Percentiles rank a stretch among this genome's conserved stretches.
These are phyloP conservation scores for Caenorhabditis wallacei DNA, from an alignment of 2,888 invertebrate species.

Conservation along the genomic window DNA sequence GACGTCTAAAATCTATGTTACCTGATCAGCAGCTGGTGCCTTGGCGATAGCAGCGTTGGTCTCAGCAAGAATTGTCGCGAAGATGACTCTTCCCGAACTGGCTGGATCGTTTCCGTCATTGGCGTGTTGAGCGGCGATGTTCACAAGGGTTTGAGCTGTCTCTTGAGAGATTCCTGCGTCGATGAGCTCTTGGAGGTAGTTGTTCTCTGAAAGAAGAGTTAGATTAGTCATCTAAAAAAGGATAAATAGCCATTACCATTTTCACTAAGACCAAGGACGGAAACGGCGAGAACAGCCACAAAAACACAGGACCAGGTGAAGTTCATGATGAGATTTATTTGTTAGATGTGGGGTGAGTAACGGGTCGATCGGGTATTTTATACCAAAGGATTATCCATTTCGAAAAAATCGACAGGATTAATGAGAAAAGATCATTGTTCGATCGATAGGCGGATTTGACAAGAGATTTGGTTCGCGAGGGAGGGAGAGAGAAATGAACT, in stretches of 20 bases:
- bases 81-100: constrained; percentile 42
- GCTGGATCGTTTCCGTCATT: constrained; percentile 37
- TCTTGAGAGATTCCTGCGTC: constrained; percentile 50
- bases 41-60: constrained; percentile 36
- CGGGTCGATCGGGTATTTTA: constrained; percentile 38
- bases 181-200: constrained; percentile 52
- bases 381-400: constrained; percentile 47
- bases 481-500: constrained; percentile 24
- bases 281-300: constrained; percentile 38
- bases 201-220: constrained; percentile 48
- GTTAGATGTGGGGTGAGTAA: not conserved
- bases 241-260: constrained; percentile 19
- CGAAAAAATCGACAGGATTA: constrained; percentile 41
- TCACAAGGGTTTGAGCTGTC: constrained; percentile 46
- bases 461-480: not conserved
- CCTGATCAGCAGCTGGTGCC: constrained; percentile 42
- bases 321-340: constrained; percentile 45
- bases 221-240: too few species aligned
- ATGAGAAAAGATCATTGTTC: constrained; percentile 55
- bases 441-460: constrained; percentile 23
- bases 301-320: constrained; percentile 30
- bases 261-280: constrained; percentile 22
- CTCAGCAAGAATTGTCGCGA: constrained; percentile 44
- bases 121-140: constrained; percentile 31
- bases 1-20: not conserved